Base-by-base conservation (phyloP, 1,140 invertebrate genomes). In the Drosophila cardini region DNA sequence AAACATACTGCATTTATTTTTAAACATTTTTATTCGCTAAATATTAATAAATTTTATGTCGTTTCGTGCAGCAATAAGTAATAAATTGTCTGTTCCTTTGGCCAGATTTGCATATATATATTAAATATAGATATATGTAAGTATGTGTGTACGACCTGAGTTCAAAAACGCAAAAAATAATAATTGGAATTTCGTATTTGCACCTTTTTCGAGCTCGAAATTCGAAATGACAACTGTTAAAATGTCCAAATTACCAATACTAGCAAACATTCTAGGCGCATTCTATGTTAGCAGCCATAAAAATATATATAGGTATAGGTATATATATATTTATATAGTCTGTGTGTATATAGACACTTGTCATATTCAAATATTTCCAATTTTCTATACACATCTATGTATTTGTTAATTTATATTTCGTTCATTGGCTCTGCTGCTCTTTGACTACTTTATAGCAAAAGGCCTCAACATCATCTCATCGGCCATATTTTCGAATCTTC, bases 1-100 rank as follows among this genome's bases (percentile, higher is more conserved):
- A 67, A 67, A 76, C 71, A 68, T 72, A 58, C 69, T 50, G 26
- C 15, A 64, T 73, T 79, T 86, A 86, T 87, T 87, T 86, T 87
- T 86, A 87, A 85, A 79, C 48, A 75, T 65, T 82, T 53, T 78
- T 79, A 87, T 87, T 86, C 64, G 53, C 56, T 67, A 70, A 84
- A 84, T 89, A 89, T 89, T 89, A 84, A 89, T 89, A 89, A 80
- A 84, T 89, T 89, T 76, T 32, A 45, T 89, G 84, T 89, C 84
- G 71, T 72, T 64, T 77, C 61, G 63, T 13, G 55, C 48, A 78
- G 84, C 84, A 84, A 78, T 69, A 83, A 89, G 80, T 89, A 89
- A 87, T 87, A 87, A 87, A 89, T 89, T 89, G 56, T 11, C 78
- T 77, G 21, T 26, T 26, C 21, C 21, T 89, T 87, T 62, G 46